Evolutionary conservation across 2,888 invertebrate genomes (phyloP).

Genomic region (Calliopum simillimum): DNA sequence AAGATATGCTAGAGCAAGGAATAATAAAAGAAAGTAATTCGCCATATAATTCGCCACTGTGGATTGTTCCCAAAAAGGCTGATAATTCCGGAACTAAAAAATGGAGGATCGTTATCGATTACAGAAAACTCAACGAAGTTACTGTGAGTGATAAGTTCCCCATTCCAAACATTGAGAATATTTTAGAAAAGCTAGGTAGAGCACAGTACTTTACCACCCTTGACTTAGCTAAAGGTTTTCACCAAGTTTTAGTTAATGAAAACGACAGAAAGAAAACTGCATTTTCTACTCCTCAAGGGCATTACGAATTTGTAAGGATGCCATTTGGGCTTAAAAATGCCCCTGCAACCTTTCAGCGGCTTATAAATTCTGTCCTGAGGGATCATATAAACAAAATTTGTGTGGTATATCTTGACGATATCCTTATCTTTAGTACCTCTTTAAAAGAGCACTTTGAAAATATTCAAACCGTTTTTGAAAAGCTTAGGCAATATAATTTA

Average conservation of each 20-base stretch:
- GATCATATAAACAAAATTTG: constrained; percentile 9
- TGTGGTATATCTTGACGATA: constrained; percentile 27
- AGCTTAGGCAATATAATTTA: constrained; percentile 27
- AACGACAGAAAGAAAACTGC: constrained; percentile 1
- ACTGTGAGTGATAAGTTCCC: no score
- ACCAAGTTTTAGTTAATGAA: constrained; percentile 19
- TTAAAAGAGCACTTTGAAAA: constrained; percentile 20
- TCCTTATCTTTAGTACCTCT: constrained; percentile 19
- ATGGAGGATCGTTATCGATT: no score
- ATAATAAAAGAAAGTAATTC: no score
- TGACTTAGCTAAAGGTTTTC: constrained; percentile 13
- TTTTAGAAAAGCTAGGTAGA: constrained; percentile 21
- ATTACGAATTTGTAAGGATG: constrained; percentile 22
- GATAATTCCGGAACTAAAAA: not conserved
- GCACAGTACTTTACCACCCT: constrained; percentile 14
- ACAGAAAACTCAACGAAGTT: no score
- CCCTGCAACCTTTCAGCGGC: constrained; percentile 20
- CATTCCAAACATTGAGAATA: not conserved
- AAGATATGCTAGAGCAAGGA: no score
- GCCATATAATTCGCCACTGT: no score
- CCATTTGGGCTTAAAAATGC: constrained; percentile 18
- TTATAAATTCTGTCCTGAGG: constrained; percentile 2
- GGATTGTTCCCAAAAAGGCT: no score
- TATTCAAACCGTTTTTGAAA: constrained; percentile 34
- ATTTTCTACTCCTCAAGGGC: constrained; percentile 16